Evolutionary conservation across 1,140 invertebrate species (phyloP), one percentile per base, ranked within the genome.

Genomic region (Chelonus insularis): DNA sequence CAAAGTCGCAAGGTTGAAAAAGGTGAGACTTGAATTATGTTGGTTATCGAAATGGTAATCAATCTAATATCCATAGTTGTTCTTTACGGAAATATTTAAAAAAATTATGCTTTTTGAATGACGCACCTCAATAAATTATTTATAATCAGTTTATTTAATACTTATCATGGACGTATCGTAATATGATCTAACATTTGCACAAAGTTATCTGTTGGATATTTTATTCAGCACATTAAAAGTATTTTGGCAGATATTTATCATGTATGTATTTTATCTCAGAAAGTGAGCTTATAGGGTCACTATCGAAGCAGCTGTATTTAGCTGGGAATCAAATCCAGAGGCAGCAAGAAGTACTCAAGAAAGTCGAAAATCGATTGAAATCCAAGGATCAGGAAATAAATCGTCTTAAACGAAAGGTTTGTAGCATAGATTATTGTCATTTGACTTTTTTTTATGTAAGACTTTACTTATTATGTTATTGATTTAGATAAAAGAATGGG

Each of bases 391-490:
- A 69, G 25, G 73, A 78, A 60, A 72, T 78, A 36, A 47, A 5
- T n/a, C 63, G 66, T 23, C 55, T 78, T 7, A 77, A 77, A 64
- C 65, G 62, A 23, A 77, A 79, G 67, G 76, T 77, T 66, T 43
- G 48, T 60, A 32, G 18, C 18, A n/a, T n/a, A n/a, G 37, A 14
- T 29, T 43, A 41, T n/a, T 39, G 45, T 14, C 14, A 16, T 18
- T 23, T 18, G 6, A 16, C 12, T 43, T 7, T 50, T 25, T 1
- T 50, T 23, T 23, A 50, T 37, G 2, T 37, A 37, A 7, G 12
- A 37, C n/a, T 16, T 16, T 16, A 18, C 7, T 57, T 43, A 6
- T 0, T 25, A 41, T 37, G 21, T 54, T 9, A 21, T 23, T 34
- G 41, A 37, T 37, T 5, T n/a, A 78, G 77, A 48, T 76, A 16